Evolutionary conservation across 2,888 invertebrate genomes (phyloP), one percentile per base, ranked within the genome.

Genomic region (Pollenia angustigena): DNA sequence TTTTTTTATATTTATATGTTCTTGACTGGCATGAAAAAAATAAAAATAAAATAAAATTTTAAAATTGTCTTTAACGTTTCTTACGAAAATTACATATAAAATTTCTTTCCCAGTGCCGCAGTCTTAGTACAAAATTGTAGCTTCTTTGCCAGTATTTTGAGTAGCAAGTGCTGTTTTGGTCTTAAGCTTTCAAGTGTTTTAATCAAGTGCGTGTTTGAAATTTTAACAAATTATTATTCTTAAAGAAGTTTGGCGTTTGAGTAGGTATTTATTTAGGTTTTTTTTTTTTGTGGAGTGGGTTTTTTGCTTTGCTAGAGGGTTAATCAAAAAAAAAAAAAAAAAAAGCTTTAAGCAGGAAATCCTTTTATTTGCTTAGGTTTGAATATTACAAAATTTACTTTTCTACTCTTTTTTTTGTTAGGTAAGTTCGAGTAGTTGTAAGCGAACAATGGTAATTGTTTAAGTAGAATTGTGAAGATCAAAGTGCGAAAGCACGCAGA

Each of bases 141-240:
- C 6, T 54, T n/a, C 8, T 76, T 85, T 23, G 62, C 54, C 58
- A n/a, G 9, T 16, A 46, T 56, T 32, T 32, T 42, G 46, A 14
- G 62, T 10, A 56, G 50, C 68, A 54, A 9, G 78, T 64, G 79
- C 44, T 64, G 16, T 78, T 60, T 74, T 48, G 1, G 75, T 75
- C 32, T 79, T 78, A 23, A 62, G 60, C 52, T 62, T 14, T 62
- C 9, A 74, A 64, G 83, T 82, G 75, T 60, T 79, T 78, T 50
- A 76, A 79, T 52, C 85, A 60, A 82, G 81, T 85, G 87, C 85
- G 87, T 87, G 87, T 76, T 82, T 87, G 60, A 82, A 87, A 87
- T 87, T 42, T 85, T 87, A 87, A 87, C 76, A 76, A 76, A 87
- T 76, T 84, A 46, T 72, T 64, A 68, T 81, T 82, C 7, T 74